Base-by-base conservation (phyloP, 1,140 invertebrate species). In the Goniozus legneri region DNA sequence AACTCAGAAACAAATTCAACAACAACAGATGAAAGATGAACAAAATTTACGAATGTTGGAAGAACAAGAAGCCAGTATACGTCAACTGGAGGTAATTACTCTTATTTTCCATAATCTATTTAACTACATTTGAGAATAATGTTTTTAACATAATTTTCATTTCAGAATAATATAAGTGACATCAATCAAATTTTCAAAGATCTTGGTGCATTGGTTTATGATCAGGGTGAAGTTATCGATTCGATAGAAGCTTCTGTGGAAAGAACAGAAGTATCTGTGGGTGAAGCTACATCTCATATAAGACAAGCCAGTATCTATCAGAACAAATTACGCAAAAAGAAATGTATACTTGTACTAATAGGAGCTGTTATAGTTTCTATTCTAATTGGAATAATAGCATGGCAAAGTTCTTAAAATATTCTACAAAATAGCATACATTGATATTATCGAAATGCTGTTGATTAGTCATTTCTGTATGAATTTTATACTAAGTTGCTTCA, bases 171-270 rank as follows among this genome's bases (percentile, higher is more conserved):
- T 74, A 98, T 98, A 58, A 83, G 84, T 56, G 92, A 95, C 67
- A 94, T 98, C 12, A 98, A 98, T 77, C 87, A 97, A 76, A 98
- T 99, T 61, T 99, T 98, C 75, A 97, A 95, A 80, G 95, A 98
- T 67, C 79, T 99, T 36, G 96, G 95, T 3, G 84, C 91, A 36
- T 79, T 99, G 71, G 95, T 99, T 13, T 95, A 98, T 69, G 91
- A 97, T 52, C 97, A 99, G 77, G 95, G 94, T n/a, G 87, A 95
- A 60, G 84, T 92, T 3, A 85, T 99, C 43, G 95, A 98, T 69
- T 96, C 91, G 22, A 99, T 99, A 65, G 96, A 99, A 78, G 91
- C 94, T 1, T 92, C 88, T 65, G 91, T 98, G 31, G 95, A 98
- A 73, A 82, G 82, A 61, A 87, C 95, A n/a, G 82, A 87, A 48